phyloP scores from a whole-genome alignment of 2,797 vertebrate species.

The Holocentrus rufus region DNA sequence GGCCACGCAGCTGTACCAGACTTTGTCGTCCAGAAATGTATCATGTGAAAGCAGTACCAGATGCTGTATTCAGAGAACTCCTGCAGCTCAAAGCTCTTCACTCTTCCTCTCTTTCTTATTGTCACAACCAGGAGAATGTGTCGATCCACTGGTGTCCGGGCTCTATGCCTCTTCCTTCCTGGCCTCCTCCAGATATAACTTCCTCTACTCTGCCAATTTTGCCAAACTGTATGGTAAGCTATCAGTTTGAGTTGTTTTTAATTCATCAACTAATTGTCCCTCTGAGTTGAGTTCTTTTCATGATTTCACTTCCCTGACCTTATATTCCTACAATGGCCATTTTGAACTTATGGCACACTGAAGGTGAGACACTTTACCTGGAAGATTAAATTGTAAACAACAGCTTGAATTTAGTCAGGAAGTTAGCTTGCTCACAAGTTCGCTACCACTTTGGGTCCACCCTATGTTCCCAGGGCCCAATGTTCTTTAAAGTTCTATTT shows the following conservation, averaged over 20 bases:
- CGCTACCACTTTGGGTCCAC: too few species aligned
- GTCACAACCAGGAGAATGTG: constrained; percentile 77
- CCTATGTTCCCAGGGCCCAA: too few species aligned
- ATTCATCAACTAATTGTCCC: not conserved
- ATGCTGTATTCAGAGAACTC: not conserved
- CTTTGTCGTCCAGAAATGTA: constrained; percentile 13
- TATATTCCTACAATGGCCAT: too few species aligned
- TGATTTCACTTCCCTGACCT: not conserved
- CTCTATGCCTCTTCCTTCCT: constrained; percentile 92
- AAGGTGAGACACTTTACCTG: too few species aligned
- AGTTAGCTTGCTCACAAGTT: too few species aligned
- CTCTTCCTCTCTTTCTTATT: constrained; percentile 21
- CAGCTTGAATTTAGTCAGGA: too few species aligned
- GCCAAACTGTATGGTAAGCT: constrained; percentile 93
- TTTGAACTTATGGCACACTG: too few species aligned
- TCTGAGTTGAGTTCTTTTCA: not conserved
- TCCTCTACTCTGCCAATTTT: constrained; percentile 92
- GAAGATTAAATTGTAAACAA: too few species aligned
- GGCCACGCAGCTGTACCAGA: constrained; percentile 13
- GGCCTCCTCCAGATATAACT: constrained; percentile 93
- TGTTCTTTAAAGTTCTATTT: too few species aligned
- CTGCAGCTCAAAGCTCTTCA: constrained; percentile 11
- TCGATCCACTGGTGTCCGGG: constrained; percentile 89
- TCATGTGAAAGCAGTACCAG: not conserved
- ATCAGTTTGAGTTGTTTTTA: not conserved